Base-by-base conservation (phyloP, 2,888 invertebrate species). In the Nezara viridula region DNA sequence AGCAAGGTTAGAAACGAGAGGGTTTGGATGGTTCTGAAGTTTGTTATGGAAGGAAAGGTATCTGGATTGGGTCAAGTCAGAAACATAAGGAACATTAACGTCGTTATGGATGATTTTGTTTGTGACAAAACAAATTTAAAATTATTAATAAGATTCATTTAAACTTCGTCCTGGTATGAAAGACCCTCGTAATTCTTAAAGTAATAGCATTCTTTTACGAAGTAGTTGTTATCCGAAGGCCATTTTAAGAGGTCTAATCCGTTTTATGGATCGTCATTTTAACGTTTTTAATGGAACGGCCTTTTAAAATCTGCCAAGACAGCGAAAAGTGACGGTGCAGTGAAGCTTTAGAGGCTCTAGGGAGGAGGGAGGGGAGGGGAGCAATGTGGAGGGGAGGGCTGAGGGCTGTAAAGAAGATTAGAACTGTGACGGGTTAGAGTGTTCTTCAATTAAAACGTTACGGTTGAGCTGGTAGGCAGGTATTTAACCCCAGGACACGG, bases 371-470 rank as follows among this genome's bases (percentile, higher is more conserved):
- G 81, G 32, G 19, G 66, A 19, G 19, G 14, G 27, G 4, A 37
- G 16, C 6, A 32, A 19, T 19, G 16, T 16, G 5, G 50, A 16
- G 50, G 19, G 50, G 19, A n/a, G 7, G 55, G 44, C 7, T 5
- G 44, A n/a, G 66, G 37, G 32, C 37, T 73, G 37, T 73, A 73
- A 73, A 44, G 81, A 40, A 81, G 81, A 47, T 81, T 81, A 81
- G 81, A 81, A 81, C 44, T 81, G 81, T 81, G 81, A 81, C 81
- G 44, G 81, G 12, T 47, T 81, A 14, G 44, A 44, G 81, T 44
- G 81, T 81, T 81, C 81, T 81, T 81, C 81, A 81, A 81, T 81
- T 81, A 81, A 81, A 81, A 81, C 81, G 81, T 81, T 81, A 32
- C 44, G 81, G 81, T 44, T 81, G 44, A 81, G 81, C n/a, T 81